Conservation (phyloP, 2,888 invertebrate species). For the Gibbula magus region DNA sequence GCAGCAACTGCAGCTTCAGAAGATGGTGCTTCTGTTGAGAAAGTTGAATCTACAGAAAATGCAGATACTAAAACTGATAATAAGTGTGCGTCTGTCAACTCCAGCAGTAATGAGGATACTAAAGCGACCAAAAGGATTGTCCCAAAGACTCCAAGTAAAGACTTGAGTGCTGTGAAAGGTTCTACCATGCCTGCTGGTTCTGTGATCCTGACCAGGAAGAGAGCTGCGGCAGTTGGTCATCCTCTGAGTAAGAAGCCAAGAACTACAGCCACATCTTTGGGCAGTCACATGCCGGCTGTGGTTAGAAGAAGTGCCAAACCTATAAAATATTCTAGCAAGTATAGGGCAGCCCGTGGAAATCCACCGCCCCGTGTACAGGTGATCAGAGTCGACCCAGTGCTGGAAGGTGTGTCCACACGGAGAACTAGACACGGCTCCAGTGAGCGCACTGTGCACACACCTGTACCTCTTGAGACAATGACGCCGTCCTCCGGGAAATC, state of each 20-base stretch:
- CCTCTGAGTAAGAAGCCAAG: neutral
- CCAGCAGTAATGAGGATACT: neutral
- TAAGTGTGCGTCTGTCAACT: neutral
- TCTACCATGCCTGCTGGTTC: neutral
- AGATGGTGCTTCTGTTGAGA: neutral
- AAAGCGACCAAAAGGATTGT: neutral
- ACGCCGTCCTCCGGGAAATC: neutral
- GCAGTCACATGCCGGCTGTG: constrained; percentile 25
- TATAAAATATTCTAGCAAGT: neutral
- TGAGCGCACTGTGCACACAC: constrained; percentile 33
- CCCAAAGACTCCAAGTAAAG: neutral
- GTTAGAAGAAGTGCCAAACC: constrained; percentile 23
- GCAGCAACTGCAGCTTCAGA: neutral
- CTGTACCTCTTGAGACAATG: constrained; percentile 20
- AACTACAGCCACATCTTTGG: neutral
- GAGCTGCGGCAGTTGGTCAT: neutral
- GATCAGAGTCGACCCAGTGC: constrained; percentile 29
- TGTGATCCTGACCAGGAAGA: neutral
- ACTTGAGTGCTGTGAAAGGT: neutral
- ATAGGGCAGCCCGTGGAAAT: neutral
- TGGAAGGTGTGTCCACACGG: neutral
- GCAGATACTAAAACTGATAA: too few relatives aligned
- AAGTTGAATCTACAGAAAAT: neutral
- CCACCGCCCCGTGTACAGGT: constrained; percentile 23
- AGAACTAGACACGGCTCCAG: neutral